Percentiles rank a stretch among this genome's conserved stretches.
Evolutionary conservation across 2,797 vertebrate species (phyloP).

Genomic region (Pseudochromis fuscus): DNA sequence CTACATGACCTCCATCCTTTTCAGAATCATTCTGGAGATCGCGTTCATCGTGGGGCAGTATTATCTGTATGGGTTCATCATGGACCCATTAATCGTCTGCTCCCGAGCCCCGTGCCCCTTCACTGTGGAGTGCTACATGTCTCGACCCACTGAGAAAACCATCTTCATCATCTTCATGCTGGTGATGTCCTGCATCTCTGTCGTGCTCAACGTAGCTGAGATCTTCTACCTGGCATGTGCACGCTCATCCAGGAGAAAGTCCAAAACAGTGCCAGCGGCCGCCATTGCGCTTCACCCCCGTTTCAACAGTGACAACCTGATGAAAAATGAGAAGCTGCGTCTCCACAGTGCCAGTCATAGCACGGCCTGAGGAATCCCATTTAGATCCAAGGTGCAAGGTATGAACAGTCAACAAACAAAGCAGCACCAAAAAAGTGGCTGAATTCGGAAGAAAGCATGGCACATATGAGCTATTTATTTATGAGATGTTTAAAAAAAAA

Average conservation of each 20-base stretch:
- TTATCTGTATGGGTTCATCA: conserved; percentile 93
- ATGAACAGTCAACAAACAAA: background rate
- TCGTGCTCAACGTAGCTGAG: conserved; percentile 92
- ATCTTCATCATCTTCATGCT: conserved; percentile 99
- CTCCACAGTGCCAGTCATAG: conserved; percentile 41
- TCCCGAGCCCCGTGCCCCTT: conserved; percentile 91
- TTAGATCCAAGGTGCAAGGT: background rate
- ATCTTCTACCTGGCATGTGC: conserved; percentile 91
- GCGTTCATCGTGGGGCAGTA: conserved; percentile 94
- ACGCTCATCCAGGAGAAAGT: conserved; percentile 70
- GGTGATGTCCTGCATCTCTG: conserved; percentile 89
- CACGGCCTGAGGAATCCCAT: conserved; percentile 35
- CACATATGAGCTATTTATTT: conserved; percentile 42
- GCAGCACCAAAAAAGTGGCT: background rate
- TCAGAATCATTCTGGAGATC: conserved; percentile 92
- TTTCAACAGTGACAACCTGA: conserved; percentile 13
- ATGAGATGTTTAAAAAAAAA: background rate
- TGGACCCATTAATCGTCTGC: conserved; percentile 89
- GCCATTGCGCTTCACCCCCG: conserved; percentile 46
- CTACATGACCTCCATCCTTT: conserved; percentile 92
- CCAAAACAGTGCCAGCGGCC: background rate
- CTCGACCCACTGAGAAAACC: conserved; percentile 96
- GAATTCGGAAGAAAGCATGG: background rate
- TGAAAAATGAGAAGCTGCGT: conserved; percentile 47
- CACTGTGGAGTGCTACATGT: conserved; percentile 96